phyloP scores from a whole-genome alignment of 2,888 invertebrate species.

The Ctena decussata region DNA sequence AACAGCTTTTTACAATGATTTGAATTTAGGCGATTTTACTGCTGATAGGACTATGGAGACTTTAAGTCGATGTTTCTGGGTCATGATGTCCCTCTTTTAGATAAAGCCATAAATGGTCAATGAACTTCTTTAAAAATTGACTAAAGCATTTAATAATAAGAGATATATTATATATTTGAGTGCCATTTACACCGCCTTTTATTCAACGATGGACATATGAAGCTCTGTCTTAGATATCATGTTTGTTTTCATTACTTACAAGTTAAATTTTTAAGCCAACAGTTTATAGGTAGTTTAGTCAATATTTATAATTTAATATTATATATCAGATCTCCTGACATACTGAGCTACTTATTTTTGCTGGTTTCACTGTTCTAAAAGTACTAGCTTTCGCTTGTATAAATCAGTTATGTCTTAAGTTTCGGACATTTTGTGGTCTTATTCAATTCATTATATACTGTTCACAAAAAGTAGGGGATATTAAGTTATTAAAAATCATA shows the following conservation, averaged over 20 bases:
- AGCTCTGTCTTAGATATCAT: neutral
- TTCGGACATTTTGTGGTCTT: too few relatives aligned
- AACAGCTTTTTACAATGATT: too few relatives aligned
- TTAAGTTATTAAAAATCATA: too few relatives aligned
- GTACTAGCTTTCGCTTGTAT: neutral
- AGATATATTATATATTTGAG: neutral
- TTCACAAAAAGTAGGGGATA: too few relatives aligned
- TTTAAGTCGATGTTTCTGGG: neutral
- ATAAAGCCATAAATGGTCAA: neutral
- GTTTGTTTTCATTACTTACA: neutral
- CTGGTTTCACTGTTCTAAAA: neutral
- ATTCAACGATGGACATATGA: neutral
- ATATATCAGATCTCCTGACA: neutral
- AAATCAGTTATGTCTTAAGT: too few relatives aligned
- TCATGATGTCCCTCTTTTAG: neutral
- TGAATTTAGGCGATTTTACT: too few relatives aligned
- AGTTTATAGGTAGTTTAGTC: neutral
- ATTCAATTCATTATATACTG: too few relatives aligned
- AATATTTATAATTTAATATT: neutral
- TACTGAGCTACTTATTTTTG: neutral
- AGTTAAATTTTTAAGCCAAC: neutral
- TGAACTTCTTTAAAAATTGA: neutral
- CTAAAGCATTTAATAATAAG: neutral
- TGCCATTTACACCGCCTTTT: neutral
- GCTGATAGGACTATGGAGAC: too few relatives aligned